Evolutionary conservation across 2,113 vertebrate genomes (phyloP).

Genomic region (Nesogale talazaci): DNA sequence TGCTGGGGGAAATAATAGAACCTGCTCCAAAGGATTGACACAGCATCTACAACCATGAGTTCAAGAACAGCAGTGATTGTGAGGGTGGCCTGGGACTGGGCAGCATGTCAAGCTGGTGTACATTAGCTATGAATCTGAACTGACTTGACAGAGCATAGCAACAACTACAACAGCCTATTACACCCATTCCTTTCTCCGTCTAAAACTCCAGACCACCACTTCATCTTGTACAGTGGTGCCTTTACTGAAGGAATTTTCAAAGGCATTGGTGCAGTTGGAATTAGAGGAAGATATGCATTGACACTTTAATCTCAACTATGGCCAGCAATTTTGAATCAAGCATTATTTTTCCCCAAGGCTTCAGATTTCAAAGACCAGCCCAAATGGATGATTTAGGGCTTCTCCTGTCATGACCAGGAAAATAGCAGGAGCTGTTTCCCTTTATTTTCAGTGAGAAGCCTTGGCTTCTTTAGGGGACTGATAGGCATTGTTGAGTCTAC

Average conservation of each 20-base stretch:
- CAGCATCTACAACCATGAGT: too few relatives aligned
- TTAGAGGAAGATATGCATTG: not conserved
- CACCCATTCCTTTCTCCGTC: not conserved
- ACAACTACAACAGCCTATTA: too few relatives aligned
- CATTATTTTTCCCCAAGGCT: not conserved
- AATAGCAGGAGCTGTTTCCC: not conserved
- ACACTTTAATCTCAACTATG: not conserved
- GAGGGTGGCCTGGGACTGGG: too few relatives aligned
- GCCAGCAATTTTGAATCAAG: not conserved
- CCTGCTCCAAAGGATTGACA: not conserved
- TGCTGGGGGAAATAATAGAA: not conserved
- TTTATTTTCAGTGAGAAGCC: not conserved
- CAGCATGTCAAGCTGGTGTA: too few relatives aligned
- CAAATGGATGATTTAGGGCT: not conserved
- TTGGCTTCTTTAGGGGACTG: not conserved
- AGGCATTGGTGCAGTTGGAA: not conserved
- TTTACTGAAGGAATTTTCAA: not conserved
- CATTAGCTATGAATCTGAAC: too few relatives aligned
- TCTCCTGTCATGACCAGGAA: not conserved
- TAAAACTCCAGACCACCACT: not conserved
- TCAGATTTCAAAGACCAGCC: not conserved
- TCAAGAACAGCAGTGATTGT: too few relatives aligned
- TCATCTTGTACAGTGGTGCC: not conserved
- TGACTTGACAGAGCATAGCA: too few relatives aligned
- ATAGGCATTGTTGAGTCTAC: too few relatives aligned